Percentiles rank a stretch among this genome's conserved stretches.
Evolutionary conservation across 2,888 invertebrate genomes (phyloP).

Genomic region (Nephrotoma flavescens): DNA sequence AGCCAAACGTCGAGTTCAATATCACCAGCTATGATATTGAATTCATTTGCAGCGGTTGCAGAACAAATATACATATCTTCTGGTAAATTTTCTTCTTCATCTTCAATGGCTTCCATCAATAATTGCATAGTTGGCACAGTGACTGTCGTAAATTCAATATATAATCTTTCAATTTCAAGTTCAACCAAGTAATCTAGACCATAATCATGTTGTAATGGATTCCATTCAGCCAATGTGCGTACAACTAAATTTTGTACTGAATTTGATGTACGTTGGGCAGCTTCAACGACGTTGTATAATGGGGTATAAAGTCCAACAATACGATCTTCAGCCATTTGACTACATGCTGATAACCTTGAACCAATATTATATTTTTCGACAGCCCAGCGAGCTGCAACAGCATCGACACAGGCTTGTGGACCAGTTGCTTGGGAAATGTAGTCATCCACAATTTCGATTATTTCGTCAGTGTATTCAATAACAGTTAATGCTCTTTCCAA

Average conservation of each 20-base stretch:
- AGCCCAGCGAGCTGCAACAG: not conserved
- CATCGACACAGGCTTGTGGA: not conserved
- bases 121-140: not conserved
- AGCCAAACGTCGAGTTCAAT: not conserved
- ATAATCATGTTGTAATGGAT: not conserved
- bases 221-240: not conserved
- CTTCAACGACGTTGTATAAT: not conserved
- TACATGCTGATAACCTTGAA: not conserved
- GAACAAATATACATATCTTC: not conserved
- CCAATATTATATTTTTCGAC: not conserved
- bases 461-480: not conserved
- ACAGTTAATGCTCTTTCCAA: not conserved
- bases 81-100: not conserved
- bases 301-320: not conserved
- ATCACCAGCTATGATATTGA: not conserved
- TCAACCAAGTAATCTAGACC: not conserved
- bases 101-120: not conserved
- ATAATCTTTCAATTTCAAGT: not conserved
- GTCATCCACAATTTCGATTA: not conserved
- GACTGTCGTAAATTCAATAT: not conserved
- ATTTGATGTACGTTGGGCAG: not conserved
- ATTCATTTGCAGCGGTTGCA: not conserved
- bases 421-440: not conserved
- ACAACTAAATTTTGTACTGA: not conserved
- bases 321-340: not conserved